A percentile compares a stretch with the other conserved stretches of the same genome.
These are phyloP conservation scores for Apodemia duryi DNA, from an alignment of 2,888 invertebrate species.

Conservation along the genomic window DNA sequence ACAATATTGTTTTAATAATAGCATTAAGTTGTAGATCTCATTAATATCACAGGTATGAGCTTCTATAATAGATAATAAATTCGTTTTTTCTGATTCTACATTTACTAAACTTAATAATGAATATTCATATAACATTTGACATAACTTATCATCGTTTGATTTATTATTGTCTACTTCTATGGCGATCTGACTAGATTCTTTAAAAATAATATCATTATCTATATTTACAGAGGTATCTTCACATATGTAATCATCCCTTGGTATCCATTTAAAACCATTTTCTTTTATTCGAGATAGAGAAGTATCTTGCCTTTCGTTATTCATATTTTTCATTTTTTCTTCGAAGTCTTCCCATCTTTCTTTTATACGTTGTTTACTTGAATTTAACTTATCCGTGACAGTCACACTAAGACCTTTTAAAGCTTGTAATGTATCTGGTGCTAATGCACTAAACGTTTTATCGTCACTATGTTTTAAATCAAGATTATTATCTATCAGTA, in stretches of 20 bases:
- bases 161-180: constrained; percentile 59
- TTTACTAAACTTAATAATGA: constrained; percentile 66
- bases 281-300: constrained; percentile 34
- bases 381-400: constrained; percentile 73
- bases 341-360: constrained; percentile 78
- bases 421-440: constrained; percentile 71
- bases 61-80: constrained; percentile 66
- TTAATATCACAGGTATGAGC: constrained; percentile 69
- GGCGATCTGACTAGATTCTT: constrained; percentile 69
- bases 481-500: constrained; percentile 44
- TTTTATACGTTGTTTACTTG: constrained; percentile 73
- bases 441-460: constrained; percentile 50
- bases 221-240: constrained; percentile 39
- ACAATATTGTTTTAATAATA: constrained; percentile 64
- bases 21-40: constrained; percentile 58
- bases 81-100: constrained; percentile 58
- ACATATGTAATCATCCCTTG: constrained; percentile 38
- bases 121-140: constrained; percentile 65
- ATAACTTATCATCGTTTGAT: constrained; percentile 49
- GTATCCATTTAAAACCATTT: constrained; percentile 40
- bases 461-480: constrained; percentile 44
- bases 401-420: constrained; percentile 70
- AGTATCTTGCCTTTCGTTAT: constrained; percentile 47
- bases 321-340: constrained; percentile 66
- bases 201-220: constrained; percentile 60